A percentile compares a stretch with the other conserved stretches of the same genome.
These are phyloP conservation scores for Aegithalos caudatus DNA, from an alignment of 2,113 vertebrate species.

Conservation along the genomic window DNA sequence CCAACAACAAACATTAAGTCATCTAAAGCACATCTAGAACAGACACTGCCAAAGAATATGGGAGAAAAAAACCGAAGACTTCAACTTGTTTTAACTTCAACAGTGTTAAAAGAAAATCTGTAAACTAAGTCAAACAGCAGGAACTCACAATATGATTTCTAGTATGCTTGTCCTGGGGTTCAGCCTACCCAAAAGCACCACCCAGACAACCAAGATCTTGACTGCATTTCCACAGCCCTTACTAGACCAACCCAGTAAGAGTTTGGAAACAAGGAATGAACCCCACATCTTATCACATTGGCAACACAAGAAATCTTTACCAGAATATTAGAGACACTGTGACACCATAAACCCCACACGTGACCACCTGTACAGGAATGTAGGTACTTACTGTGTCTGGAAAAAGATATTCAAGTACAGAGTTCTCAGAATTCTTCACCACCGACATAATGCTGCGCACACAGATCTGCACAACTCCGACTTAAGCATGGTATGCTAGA, in stretches of 20 bases:
- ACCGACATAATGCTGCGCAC: not conserved
- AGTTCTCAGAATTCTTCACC: not conserved
- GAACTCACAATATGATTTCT: not conserved
- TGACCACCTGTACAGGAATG: not conserved
- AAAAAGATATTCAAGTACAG: not conserved
- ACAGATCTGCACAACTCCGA: not conserved
- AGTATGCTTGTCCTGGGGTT: not conserved
- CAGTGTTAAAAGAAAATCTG: not conserved
- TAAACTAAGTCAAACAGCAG: not conserved
- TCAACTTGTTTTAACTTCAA: not conserved
- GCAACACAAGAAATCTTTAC: not conserved
- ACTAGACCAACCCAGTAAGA: not conserved
- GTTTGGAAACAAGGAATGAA: not conserved
- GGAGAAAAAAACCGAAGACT: not conserved
- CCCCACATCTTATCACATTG: not conserved
- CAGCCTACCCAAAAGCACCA: constrained; percentile 9
- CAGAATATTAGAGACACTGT: not conserved
- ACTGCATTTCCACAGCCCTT: not conserved
- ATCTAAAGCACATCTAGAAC: constrained; percentile 9
- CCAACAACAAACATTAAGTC: not conserved
- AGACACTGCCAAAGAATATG: not conserved
- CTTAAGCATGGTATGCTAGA: not conserved
- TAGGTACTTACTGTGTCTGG: not conserved
- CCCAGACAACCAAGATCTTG: not conserved
- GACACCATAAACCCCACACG: not conserved